Evolutionary conservation across 2,113 vertebrate species (phyloP).

Genomic region (Silurus asotus): DNA sequence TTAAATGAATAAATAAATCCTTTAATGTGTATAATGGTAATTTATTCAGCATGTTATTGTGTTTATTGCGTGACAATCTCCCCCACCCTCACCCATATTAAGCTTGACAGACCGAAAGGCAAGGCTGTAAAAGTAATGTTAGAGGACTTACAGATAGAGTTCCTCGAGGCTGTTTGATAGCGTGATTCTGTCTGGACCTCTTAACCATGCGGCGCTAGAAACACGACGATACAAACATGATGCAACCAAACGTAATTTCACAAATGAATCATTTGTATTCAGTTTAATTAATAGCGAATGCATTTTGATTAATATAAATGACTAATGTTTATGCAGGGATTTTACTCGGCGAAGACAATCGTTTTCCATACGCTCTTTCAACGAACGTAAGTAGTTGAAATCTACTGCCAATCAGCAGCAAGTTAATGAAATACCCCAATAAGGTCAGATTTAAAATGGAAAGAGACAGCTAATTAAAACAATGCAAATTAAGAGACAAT

Average conservation of each 20-base stretch:
- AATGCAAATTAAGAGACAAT: not conserved
- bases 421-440: not conserved
- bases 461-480: not conserved
- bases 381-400: not conserved
- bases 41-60: no score
- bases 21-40: no score
- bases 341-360: not conserved
- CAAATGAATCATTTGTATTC: not conserved
- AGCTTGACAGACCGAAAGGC: not conserved
- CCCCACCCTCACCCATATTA: no score
- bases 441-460: not conserved
- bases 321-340: not conserved
- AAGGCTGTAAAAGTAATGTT: not conserved
- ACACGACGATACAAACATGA: slow-evolving; percentile 39
- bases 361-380: not conserved
- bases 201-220: slow-evolving; percentile 90
- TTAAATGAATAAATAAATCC: no score
- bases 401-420: not conserved
- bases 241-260: not conserved
- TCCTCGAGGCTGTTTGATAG: slow-evolving; percentile 91
- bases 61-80: no score
- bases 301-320: not conserved
- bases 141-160: slow-evolving; percentile 87
- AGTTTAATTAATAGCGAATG: not conserved
- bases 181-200: slow-evolving; percentile 77